Evolutionary conservation across 1,140 invertebrate species (phyloP).

Genomic region (Pseudomyrmex sp.): DNA sequence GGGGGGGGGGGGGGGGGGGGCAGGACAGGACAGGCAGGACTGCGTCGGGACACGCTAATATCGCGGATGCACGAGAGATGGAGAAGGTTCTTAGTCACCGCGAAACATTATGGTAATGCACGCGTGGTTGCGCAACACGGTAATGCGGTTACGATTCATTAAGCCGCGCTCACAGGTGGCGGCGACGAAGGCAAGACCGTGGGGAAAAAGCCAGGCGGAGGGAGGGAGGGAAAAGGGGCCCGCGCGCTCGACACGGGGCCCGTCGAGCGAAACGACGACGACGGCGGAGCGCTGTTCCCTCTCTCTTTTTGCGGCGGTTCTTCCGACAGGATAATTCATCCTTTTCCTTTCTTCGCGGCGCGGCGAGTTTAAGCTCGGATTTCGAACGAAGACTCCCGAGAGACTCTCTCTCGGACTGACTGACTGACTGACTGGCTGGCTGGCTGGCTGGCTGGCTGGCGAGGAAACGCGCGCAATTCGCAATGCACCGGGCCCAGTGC

Average conservation of each 20-base stretch:
- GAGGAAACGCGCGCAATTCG: slow-evolving; percentile 61
- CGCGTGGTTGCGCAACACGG: slow-evolving; percentile 53
- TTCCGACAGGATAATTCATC: slow-evolving; percentile 73
- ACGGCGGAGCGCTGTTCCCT: slow-evolving; percentile 10
- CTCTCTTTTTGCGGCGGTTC: slow-evolving; percentile 5
- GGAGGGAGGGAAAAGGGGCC: too few relatives aligned
- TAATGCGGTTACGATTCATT: slow-evolving; percentile 69
- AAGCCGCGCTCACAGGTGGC: slow-evolving; percentile 58
- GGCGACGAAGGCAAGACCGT: neutral
- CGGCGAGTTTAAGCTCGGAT: slow-evolving; percentile 49
- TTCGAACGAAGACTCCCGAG: slow-evolving; percentile 53
- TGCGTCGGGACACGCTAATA: slow-evolving; percentile 50
- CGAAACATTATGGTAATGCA: slow-evolving; percentile 62
- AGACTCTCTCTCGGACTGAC: neutral
- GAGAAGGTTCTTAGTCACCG: slow-evolving; percentile 61
- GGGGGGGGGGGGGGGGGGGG: too few relatives aligned
- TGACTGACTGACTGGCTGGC: neutral
- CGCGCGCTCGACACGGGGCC: slow-evolving; percentile 35
- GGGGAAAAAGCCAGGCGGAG: slow-evolving; percentile 21
- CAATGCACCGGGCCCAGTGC: slow-evolving; percentile 44
- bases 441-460: neutral
- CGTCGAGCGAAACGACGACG: slow-evolving; percentile 66
- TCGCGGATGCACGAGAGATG: slow-evolving; percentile 50
- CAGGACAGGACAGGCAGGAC: neutral
- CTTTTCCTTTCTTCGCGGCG: slow-evolving; percentile 64